Conservation (phyloP, 2,797 vertebrate species). For the Hirundo rustica region DNA sequence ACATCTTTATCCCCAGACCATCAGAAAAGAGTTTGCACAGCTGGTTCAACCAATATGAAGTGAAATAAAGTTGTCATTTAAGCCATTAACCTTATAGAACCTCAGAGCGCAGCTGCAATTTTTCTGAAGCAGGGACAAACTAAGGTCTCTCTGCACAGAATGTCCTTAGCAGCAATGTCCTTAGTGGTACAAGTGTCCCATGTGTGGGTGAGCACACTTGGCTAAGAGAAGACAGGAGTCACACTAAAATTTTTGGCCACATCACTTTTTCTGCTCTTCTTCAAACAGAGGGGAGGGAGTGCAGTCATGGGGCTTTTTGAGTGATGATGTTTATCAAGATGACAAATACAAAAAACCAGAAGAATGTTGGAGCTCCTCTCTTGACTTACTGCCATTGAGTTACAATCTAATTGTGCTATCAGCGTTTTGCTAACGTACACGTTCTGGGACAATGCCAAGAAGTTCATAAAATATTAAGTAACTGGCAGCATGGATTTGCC, state of each 20-base stretch:
- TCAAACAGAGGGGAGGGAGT: neutral
- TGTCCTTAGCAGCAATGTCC: accelerated
- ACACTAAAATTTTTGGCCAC: neutral
- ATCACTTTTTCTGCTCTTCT: neutral
- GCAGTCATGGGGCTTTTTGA: neutral
- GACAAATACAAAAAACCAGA: neutral
- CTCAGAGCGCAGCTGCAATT: neutral
- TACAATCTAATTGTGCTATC: neutral
- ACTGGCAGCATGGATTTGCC: neutral
- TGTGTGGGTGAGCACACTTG: accelerated
- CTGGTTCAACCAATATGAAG: neutral
- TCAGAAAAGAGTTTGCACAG: neutral
- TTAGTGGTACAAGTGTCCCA: neutral
- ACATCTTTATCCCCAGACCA: neutral
- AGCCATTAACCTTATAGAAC: neutral
- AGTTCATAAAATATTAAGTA: neutral
- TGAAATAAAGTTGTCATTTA: neutral
- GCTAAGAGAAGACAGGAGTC: accelerated
- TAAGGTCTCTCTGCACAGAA: neutral
- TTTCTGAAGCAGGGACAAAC: neutral
- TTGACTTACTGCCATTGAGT: neutral
- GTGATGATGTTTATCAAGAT: neutral
- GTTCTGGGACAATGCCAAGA: neutral
- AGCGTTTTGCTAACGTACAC: neutral
- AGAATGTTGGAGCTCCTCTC: neutral